phyloP scores from a whole-genome alignment of 2,888 invertebrate species.

The Mesoligia furuncula region DNA sequence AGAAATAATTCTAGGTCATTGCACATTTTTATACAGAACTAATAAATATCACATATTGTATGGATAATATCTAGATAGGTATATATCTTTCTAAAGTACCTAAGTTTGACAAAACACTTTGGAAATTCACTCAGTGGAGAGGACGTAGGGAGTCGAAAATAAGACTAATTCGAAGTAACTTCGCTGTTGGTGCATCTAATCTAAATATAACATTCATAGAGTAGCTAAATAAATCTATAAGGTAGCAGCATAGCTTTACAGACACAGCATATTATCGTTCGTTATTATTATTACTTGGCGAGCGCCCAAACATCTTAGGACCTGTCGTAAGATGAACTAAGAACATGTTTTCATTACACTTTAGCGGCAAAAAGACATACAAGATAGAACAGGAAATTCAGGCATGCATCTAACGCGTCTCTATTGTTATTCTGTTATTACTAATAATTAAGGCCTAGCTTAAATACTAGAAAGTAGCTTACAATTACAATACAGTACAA shows the following conservation, averaged over 20 bases:
- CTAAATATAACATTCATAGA: slow-evolving; percentile 67
- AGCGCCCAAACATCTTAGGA: slow-evolving; percentile 60
- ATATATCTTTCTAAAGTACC: neutral
- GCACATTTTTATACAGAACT: neutral
- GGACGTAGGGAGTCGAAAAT: slow-evolving; percentile 26
- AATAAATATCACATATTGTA: neutral
- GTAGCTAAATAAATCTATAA: slow-evolving; percentile 59
- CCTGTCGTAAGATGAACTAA: slow-evolving; percentile 56
- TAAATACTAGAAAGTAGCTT: slow-evolving; percentile 36
- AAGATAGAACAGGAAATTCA: neutral
- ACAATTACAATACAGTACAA: slow-evolving; percentile 16
- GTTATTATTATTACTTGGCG: slow-evolving; percentile 66
- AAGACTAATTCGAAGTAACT: slow-evolving; percentile 41
- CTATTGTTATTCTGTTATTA: slow-evolving; percentile 21
- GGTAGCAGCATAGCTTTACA: slow-evolving; percentile 35
- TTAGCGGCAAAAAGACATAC: slow-evolving; percentile 25
- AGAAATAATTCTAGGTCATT: slow-evolving; percentile 20
- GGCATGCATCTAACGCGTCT: neutral
- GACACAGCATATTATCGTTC: slow-evolving; percentile 40
- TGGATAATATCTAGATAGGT: neutral
- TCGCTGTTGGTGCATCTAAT: slow-evolving; percentile 57
- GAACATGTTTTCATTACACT: slow-evolving; percentile 44
- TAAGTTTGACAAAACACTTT: slow-evolving; percentile 13
- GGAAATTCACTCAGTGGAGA: slow-evolving; percentile 4
- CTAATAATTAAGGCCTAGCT: slow-evolving; percentile 14